Evolutionary conservation across 2,113 vertebrate genomes (phyloP), one percentile per base, ranked within the genome.

Genomic region (Naja naja): DNA sequence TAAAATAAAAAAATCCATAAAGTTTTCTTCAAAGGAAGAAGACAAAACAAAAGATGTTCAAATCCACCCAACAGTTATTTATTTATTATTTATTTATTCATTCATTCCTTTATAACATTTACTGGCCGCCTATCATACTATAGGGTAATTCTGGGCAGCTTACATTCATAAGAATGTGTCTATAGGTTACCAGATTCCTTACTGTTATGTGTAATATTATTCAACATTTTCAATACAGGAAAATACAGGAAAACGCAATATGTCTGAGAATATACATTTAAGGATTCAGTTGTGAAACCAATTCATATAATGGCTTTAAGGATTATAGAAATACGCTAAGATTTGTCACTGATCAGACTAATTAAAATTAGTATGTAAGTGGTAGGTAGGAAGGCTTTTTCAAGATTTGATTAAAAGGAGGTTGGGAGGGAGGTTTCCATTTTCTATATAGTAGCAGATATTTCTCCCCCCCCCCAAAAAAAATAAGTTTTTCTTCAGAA

Each of bases 281-380:
- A 27, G 30, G 52, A 14, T 30, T 88, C 27, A 81, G 91, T 81
- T 58, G 23, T 49, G 39, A 39, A 88, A 27, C 27, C 9, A 55
- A 49, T 53, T 64, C 53, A 22, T 14, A 89, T 91, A 91, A 49
- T 23, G 4, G 6, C 47, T 27, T 90, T 64, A 69, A 90, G 34
- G 64, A 52, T 89, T 87, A 87, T 16, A 20, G 47, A 87, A 60
- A 54, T 60, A 60, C n/a, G 52, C 43, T 10, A 23, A 93, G 54
- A 45, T 93, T 58, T 89, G 30, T 47, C 30, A 81, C 20, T 89
- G 43, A 85, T 27, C 20, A 54, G 56, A 6, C 8, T 27, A 64
- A 56, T 90, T 94, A 90, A n/a, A 55, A 86, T 89, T 94, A 88
- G 58, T 53, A 93, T 91, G 27, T 53, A n/a, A 93, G 64, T 45